A percentile compares a stretch with the other conserved stretches of the same genome.
These are phyloP conservation scores for Cerastis rubricosa DNA, from an alignment of 2,888 invertebrate genomes.

Conservation along the genomic window DNA sequence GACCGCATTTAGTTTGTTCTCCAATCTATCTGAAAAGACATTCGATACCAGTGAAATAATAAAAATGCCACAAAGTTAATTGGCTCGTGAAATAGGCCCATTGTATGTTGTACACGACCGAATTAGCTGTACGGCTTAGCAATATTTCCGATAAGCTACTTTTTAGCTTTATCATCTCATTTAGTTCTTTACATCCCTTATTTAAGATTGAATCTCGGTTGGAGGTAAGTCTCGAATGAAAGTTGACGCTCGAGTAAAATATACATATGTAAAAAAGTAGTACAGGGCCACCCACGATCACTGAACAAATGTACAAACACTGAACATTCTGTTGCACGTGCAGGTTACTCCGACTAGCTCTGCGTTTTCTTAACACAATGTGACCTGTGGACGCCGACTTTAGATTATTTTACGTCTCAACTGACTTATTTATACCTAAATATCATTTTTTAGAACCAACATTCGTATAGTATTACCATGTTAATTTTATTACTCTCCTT, in stretches of 20 bases:
- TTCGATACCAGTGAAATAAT: constrained; percentile 60
- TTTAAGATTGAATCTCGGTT: constrained; percentile 82
- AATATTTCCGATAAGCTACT: constrained; percentile 82
- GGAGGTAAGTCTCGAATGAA: constrained; percentile 74
- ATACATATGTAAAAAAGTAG: constrained; percentile 85
- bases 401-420: constrained; percentile 44
- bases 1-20: not conserved
- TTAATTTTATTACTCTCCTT: not conserved
- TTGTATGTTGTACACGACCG: constrained; percentile 84
- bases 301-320: constrained; percentile 69
- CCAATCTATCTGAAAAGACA: constrained; percentile 60
- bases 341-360: constrained; percentile 62
- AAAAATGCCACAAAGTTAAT: constrained; percentile 83
- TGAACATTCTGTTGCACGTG: constrained; percentile 71
- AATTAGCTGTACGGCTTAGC: constrained; percentile 84
- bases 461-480: not conserved
- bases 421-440: constrained; percentile 8
- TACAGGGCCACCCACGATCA: constrained; percentile 86
- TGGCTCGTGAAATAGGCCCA: constrained; percentile 88
- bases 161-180: constrained; percentile 70
- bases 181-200: constrained; percentile 71
- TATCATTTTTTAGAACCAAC: not conserved
- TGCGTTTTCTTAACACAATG: constrained; percentile 69
- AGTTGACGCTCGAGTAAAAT: constrained; percentile 83
- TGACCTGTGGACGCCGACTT: constrained; percentile 56